Evolutionary conservation across 2,113 vertebrate genomes (phyloP), one percentile per base, ranked within the genome.

Genomic region (Notiomystis cincta): DNA sequence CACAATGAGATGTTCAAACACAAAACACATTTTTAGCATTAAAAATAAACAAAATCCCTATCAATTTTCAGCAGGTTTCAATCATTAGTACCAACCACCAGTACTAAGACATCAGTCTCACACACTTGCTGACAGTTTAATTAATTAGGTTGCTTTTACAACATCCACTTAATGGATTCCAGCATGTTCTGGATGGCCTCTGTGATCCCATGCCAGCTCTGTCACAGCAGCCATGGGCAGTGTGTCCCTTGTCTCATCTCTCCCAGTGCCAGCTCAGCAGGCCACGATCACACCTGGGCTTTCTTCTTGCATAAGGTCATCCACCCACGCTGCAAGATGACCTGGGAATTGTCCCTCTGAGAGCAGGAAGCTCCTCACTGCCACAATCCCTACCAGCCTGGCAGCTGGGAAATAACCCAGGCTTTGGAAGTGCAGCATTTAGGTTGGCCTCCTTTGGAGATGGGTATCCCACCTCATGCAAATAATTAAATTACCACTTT

Each of bases 111-210:
- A 69, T 37, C 7, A 11, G 61, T 22, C 61, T 45, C n/a, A 35
- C 57, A 48, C 14, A 12, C 35, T 72, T 37, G 58, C 42, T 50
- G 70, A 67, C 9, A 76, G 56, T 10, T 80, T 75, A 90, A 95
- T 92, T 95, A 94, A 93, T 90, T 77, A 69, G 42, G 33, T 16
- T 82, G 67, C 47, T 95, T 79, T 69, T 53, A 77, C 33, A 92
- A 58, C 65, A 93, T 15, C 73, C 2, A 5, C 42, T 82, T 85
- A 84, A 96, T 56, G 66, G 57, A 75, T 76, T 81, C 69, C 48
- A 85, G 78, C n/a, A 9, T 14, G 87, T 23, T 87, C 65, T 65
- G 86, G 72, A 85, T 20, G 61, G 77, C 45, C 27, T 48, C 64
- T 21, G n/a, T 23, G 89, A 53, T 89, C 19, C 45, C 82, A 86